Conservation (phyloP, 1,140 invertebrate genomes). For the Nautilus pompilius region DNA sequence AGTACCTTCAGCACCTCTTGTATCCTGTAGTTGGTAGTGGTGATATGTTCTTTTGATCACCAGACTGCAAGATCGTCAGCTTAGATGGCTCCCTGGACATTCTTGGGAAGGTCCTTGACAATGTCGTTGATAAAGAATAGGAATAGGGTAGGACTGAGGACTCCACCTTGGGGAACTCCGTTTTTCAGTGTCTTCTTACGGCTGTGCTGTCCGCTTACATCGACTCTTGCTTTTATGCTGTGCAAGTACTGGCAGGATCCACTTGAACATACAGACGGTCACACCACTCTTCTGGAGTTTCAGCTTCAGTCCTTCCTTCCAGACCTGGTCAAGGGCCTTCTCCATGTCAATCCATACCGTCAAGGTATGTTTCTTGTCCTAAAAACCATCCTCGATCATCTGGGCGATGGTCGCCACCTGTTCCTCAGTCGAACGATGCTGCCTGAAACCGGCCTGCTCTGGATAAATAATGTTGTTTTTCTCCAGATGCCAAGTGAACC, state of each 20-base stretch:
- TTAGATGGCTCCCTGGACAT: constrained; percentile 1
- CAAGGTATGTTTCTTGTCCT: too few relatives aligned
- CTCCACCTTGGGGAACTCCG: constrained; percentile 14
- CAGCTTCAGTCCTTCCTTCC: too few relatives aligned
- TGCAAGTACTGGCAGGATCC: constrained; percentile 6
- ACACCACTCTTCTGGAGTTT: too few relatives aligned
- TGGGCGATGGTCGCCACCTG: too few relatives aligned
- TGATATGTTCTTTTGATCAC: not conserved
- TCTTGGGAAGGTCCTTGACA: not conserved
- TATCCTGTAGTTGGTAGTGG: constrained; percentile 2
- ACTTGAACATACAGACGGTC: not conserved
- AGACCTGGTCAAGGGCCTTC: too few relatives aligned
- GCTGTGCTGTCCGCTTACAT: not conserved
- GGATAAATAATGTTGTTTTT: too few relatives aligned
- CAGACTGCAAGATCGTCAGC: constrained; percentile 5
- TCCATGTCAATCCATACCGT: too few relatives aligned
- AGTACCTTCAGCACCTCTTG: constrained; percentile 6
- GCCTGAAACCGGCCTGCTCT: too few relatives aligned
- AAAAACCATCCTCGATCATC: too few relatives aligned
- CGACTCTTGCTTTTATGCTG: constrained; percentile 10
- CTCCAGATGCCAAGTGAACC: too few relatives aligned
- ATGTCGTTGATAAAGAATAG: constrained; percentile 19
- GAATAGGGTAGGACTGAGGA: constrained; percentile 12
- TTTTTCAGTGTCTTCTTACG: not conserved
- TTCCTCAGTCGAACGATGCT: too few relatives aligned